phyloP scores from a whole-genome alignment of 2,888 invertebrate species.

The Caenorhabditis afra region DNA sequence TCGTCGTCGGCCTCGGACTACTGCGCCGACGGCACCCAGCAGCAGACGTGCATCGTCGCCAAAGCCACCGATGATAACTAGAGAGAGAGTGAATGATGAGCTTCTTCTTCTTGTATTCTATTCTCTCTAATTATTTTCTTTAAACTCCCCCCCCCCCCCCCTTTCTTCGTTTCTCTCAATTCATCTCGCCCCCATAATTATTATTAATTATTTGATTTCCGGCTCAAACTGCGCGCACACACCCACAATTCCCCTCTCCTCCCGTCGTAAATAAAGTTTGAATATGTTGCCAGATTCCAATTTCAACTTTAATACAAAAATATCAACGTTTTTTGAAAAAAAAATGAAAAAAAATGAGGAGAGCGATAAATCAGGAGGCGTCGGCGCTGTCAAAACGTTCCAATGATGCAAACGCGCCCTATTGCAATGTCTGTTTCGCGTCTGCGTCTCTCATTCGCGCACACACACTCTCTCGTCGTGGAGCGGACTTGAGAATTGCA shows the following conservation, averaged over 20 bases:
- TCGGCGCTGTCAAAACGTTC: too few species aligned
- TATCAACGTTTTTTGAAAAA: not conserved
- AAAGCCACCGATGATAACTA: slow-evolving; percentile 55
- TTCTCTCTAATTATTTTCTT: slow-evolving; percentile 2
- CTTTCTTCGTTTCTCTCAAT: not conserved
- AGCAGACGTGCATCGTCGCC: slow-evolving; percentile 66
- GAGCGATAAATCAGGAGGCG: too few species aligned
- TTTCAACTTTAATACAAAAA: too few species aligned
- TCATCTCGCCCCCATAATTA: slow-evolving; percentile 18
- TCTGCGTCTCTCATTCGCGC: too few species aligned
- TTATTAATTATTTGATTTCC: slow-evolving; percentile 23
- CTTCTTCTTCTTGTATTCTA: not conserved
- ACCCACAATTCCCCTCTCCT: slow-evolving; percentile 4
- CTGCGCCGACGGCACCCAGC: slow-evolving; percentile 65
- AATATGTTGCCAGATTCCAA: too few species aligned
- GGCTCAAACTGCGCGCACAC: slow-evolving; percentile 1
- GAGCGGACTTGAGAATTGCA: too few species aligned
- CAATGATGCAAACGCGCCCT: too few species aligned
- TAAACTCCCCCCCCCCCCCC: not conserved
- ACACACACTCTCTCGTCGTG: too few species aligned
- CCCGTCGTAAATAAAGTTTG: slow-evolving; percentile 15
- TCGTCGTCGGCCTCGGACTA: slow-evolving; percentile 59
- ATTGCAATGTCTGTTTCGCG: too few species aligned
- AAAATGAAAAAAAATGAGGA: too few species aligned
- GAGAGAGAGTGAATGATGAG: not conserved